phyloP scores from a whole-genome alignment of 2,113 vertebrate genomes.

The Mystacornis crossleyi region DNA sequence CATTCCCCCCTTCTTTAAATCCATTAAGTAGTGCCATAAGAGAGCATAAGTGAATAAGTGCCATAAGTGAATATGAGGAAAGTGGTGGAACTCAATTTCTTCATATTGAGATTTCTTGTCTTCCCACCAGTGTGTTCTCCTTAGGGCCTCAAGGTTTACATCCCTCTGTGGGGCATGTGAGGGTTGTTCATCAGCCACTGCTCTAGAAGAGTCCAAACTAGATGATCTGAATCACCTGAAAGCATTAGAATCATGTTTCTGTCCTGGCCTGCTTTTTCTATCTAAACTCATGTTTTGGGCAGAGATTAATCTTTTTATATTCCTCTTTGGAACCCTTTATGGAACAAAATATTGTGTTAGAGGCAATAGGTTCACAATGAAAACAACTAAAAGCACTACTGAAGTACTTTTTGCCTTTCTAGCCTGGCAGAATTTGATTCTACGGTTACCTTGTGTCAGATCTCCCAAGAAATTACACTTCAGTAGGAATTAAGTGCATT shows the following conservation, averaged over 20 bases:
- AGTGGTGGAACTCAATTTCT: neutral
- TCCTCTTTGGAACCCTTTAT: neutral
- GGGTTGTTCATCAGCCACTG: rapidly evolving
- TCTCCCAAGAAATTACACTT: neutral
- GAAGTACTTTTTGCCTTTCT: neutral
- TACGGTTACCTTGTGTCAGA: neutral
- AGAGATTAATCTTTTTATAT: neutral
- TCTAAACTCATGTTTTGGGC: neutral
- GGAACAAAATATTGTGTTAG: neutral
- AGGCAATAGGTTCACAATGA: neutral
- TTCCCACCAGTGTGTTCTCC: neutral
- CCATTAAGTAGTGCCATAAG: neutral
- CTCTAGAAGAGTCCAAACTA: neutral
- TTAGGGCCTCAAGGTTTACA: neutral
- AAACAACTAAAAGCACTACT: neutral
- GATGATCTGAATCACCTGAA: neutral
- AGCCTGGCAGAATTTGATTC: neutral
- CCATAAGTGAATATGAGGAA: neutral
- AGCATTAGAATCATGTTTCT: neutral
- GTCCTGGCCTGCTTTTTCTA: neutral
- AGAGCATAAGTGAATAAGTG: neutral
- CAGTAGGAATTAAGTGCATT: neutral
- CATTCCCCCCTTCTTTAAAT: rapidly evolving
- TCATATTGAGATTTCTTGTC: neutral
- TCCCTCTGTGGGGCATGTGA: neutral